Conservation (phyloP, 2,888 invertebrate genomes). For the Cataglyphis altisquamis region DNA sequence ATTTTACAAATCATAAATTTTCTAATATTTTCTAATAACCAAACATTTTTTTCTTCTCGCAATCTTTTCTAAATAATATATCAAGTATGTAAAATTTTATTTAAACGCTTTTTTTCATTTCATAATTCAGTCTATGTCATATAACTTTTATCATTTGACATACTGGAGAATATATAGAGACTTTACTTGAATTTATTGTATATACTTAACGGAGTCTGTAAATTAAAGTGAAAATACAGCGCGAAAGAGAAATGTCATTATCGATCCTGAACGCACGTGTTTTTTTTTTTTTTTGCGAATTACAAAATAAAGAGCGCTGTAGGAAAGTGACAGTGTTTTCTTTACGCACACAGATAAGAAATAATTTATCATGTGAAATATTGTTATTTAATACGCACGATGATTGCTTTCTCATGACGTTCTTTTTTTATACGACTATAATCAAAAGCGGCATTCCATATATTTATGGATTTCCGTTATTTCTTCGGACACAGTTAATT, state of each 20-base stretch:
- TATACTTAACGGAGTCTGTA: background rate
- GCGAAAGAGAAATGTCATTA: background rate
- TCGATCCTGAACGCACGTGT: background rate
- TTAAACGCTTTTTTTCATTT: background rate
- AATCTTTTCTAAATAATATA: background rate
- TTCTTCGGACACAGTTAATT: background rate
- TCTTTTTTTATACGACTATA: slow-evolving; percentile 30
- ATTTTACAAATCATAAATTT: background rate
- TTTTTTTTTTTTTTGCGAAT: background rate
- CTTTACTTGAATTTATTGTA: too few species aligned
- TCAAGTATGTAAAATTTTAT: background rate
- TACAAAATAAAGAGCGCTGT: background rate
- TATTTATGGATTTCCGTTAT: slow-evolving; percentile 31
- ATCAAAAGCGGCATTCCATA: slow-evolving; percentile 25
- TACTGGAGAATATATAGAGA: background rate
- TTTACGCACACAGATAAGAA: slow-evolving; percentile 33
- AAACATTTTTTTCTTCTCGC: background rate
- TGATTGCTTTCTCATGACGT: slow-evolving; percentile 25
- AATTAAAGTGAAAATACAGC: background rate
- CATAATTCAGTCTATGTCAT: background rate
- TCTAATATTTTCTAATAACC: background rate
- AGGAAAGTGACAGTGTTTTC: background rate
- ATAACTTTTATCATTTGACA: background rate
- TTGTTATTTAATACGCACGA: slow-evolving; percentile 28
- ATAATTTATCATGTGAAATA: slow-evolving; percentile 29